Base-by-base conservation (phyloP, 2,888 invertebrate genomes). In the Oegoconia quadripuncta region DNA sequence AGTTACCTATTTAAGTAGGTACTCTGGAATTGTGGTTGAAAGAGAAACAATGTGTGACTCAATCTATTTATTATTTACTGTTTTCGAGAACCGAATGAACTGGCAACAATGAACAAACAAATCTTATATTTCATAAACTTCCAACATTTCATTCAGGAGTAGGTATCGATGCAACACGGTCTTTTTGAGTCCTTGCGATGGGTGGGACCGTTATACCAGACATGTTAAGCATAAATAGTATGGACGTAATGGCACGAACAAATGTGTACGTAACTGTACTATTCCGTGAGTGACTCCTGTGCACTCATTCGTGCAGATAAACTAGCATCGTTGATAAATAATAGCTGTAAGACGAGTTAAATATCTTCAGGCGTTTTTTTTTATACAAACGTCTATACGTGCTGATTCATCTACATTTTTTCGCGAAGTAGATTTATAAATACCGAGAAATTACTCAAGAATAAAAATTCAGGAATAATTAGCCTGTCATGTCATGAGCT, bases 221-320 rank as follows among this genome's bases (percentile, higher is more conserved):
- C 82, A 76, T 73, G 84, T 64, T 69, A 74, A 72, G 86, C 84
- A 84, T 86, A 83, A 82, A 77, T 84, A n/a, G n/a, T n/a, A 83
- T 84, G 74, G 78, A 77, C 70, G 70, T 78, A 79, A 73, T 78
- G 72, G 73, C 77, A 77, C 73, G 74, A 74, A 74, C 66, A 60
- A 64, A 65, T 73, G 74, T 78, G 72, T 67, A 63, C 59, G 57
- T 83, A 84, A 86, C 84, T 79, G 86, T 84, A 79, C 68, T 62
- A 57, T 74, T 60, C 69, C 73, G 76, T 74, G 74, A 54, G 59
- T 47, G 47, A 55, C 63, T 69, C 64, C 68, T 69, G 63, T 54
- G 61, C 63, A 59, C 51, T 59, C 65, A 59, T 56, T 60, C 60
- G 65, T 65, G 56, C 52, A 64, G 68, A 61, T 68, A 66, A 66